A percentile compares a stretch with the other conserved stretches of the same genome.
These are phyloP conservation scores for Diadumene lineata DNA, from an alignment of 92 coral and sea anemone genomes.

Conservation along the genomic window DNA sequence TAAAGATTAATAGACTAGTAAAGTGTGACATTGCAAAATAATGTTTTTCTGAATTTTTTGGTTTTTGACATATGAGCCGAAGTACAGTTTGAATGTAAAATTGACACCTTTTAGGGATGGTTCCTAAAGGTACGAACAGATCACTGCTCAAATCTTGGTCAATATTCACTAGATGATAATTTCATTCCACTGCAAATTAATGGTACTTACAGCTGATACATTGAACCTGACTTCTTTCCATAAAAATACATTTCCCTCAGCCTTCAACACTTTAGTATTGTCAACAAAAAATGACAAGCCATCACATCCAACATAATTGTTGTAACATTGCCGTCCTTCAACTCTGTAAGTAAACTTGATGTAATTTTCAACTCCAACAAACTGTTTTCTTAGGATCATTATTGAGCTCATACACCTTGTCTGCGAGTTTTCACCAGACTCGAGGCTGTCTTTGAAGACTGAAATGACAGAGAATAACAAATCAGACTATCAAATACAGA, in stretches of 20 bases:
- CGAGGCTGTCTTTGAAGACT: slow-evolving; percentile 62
- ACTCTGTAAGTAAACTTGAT: slow-evolving; percentile 65
- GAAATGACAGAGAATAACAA: no score
- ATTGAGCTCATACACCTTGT: slow-evolving; percentile 68
- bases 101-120: no score
- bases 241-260: slow-evolving; percentile 38
- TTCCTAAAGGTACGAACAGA: no score
- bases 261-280: slow-evolving; percentile 26
- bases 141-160: no score
- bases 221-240: slow-evolving; percentile 53
- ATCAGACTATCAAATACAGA: not conserved
- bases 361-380: slow-evolving; percentile 43
- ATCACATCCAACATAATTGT: slow-evolving; percentile 71
- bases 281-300: slow-evolving; percentile 71
- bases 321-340: slow-evolving; percentile 65
- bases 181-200: not conserved
- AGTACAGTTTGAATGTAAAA: no score
- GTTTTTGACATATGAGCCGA: no score
- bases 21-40: no score
- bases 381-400: slow-evolving; percentile 52
- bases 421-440: slow-evolving; percentile 71
- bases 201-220: slow-evolving; percentile 50
- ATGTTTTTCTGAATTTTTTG: no score
- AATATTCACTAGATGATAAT: no score
- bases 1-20: no score